Evolutionary conservation across 2,888 invertebrate species (phyloP), one percentile per base, ranked within the genome.

Genomic region (Eurytoma californica): DNA sequence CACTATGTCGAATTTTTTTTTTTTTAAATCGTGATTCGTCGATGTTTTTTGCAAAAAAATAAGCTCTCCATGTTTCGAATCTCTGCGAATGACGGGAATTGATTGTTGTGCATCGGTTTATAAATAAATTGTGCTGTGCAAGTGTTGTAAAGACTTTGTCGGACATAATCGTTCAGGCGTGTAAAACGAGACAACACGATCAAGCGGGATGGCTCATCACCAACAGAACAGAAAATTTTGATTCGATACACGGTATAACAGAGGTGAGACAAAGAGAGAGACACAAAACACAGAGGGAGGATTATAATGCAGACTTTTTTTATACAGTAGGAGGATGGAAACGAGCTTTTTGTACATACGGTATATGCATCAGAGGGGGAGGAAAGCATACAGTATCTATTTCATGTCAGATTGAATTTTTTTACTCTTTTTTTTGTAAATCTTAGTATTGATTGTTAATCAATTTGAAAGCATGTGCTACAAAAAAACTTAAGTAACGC

Each of bases 61-160:
- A n/a, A 14, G 18, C 74, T 70, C 77, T 77, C 75, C 75, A 12
- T 4, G 20, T 65, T 53, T 75, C 78, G 72, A 81, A 78, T 75
- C 14, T 63, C 57, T 61, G 72, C 13, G 57, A 75, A 72, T 60
- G n/a, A 49, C 20, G n/a, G 61, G 9, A 57, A 7, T 57, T 66
- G 61, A 72, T 61, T 58, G 49, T 68, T 61, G 72, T 81, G 75
- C 74, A 72, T 55, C 30, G 49, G 24, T 72, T 55, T 20, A 39
- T 72, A 39, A 72, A 68, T 72, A 75, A 39, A 72, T 58, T 70
- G 14, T 49, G 69, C 66, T 58, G 77, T 75, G 70, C 67, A 72
- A 63, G 55, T 74, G 70, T 49, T 67, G 75, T 65, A 58, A 77
- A 72, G 61, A 68, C 28, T 72, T 20, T 18, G 12, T 12, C n/a